Base-by-base conservation (phyloP, 2,888 invertebrate species). In the Cheiracanthium punctorium region DNA sequence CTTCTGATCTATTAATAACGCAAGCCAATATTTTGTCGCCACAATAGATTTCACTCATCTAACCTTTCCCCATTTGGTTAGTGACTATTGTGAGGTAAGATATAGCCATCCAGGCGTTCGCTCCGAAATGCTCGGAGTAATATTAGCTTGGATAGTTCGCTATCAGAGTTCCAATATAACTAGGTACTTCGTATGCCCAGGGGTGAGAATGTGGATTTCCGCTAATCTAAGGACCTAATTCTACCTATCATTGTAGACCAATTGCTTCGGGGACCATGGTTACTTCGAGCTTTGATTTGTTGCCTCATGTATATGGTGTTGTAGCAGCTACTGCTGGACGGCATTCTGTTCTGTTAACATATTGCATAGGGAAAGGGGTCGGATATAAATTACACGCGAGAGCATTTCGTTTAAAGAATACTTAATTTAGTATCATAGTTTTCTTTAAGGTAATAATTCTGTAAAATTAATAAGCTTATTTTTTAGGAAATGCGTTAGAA, bases 201-300 rank as follows among this genome's bases (percentile, higher is more conserved):
- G 58, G 58, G 58, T 58, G 58, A 58, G 58, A 58, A 58, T 58
- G 58, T 58, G 58, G 58, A 58, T 58, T 58, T 58, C 58, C 24
- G 12, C 58, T 58, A 58, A 58, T 58, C 58, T 58, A 24, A 58
- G 58, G 58, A 58, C 58, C 24, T 58, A 58, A 58, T 58, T 58
- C 58, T 58, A 58, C 58, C 58, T 58, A 58, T 58, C 58, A 58
- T 58, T 58, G 58, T 58, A 58, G 58, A 58, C 58, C 58, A 58
- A 58, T 58, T 58, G 58, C 58, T 58, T 8, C 58, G 58, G 58
- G 58, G 58, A 58, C 24, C 24, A 4, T 24, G 24, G 58, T 58
- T 58, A 58, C 58, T 20, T 20, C 58, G 24, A 58, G 58, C 58
- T 58, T 58, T 58, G 58, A 58, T 58, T 58, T 58, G 58, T 58